Conservation (phyloP, 2,113 vertebrate species). For the Rutilus rutilus region DNA sequence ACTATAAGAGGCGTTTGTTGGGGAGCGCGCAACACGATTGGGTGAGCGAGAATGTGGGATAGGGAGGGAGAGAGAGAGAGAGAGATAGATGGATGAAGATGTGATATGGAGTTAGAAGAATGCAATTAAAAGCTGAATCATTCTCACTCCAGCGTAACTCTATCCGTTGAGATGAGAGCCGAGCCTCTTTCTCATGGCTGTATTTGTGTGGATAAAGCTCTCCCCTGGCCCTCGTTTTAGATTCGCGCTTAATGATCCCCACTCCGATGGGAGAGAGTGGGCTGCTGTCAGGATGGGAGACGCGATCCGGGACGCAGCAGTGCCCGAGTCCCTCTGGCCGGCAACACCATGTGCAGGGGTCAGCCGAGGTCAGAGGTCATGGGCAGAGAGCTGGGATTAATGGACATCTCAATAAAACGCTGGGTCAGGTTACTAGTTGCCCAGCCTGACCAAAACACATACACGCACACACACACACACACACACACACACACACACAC, state of each 20-base stretch:
- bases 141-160: slow-evolving; percentile 62
- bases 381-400: slow-evolving; percentile 76
- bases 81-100: slow-evolving; percentile 40
- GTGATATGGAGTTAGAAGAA: slow-evolving; percentile 51
- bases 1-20: slow-evolving; percentile 39
- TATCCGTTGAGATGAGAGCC: slow-evolving; percentile 57
- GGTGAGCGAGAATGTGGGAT: slow-evolving; percentile 4
- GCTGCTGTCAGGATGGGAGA: slow-evolving; percentile 39
- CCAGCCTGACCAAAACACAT: slow-evolving; percentile 53
- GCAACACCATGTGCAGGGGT: slow-evolving; percentile 80
- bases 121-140: slow-evolving; percentile 63
- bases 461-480: neutral
- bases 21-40: slow-evolving; percentile 32
- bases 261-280: slow-evolving; percentile 49
- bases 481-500: neutral
- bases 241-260: slow-evolving; percentile 62
- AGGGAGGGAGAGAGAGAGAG: slow-evolving; percentile 6
- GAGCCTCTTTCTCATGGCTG: slow-evolving; percentile 58
- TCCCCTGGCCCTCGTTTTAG: slow-evolving; percentile 65
- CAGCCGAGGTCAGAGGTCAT: slow-evolving; percentile 75
- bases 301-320: slow-evolving; percentile 24
- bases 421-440: slow-evolving; percentile 77
- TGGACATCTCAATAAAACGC: slow-evolving; percentile 79
- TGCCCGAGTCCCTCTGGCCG: slow-evolving; percentile 39
- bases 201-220: slow-evolving; percentile 61